Conservation (phyloP, 2,888 invertebrate species). For the Parelbella ahira region DNA sequence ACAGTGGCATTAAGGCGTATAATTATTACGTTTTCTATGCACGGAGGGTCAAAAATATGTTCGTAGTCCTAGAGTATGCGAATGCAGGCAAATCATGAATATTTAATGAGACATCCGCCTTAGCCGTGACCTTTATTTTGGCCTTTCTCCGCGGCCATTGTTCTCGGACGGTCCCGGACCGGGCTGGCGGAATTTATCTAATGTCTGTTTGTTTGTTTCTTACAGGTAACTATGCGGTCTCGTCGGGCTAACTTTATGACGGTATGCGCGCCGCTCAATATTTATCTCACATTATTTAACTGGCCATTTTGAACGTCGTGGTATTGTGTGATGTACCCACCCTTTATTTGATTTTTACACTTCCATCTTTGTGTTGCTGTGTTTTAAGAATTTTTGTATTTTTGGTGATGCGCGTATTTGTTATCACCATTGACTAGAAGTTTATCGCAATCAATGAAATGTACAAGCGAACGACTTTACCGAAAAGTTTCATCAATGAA, state of each 20-base stretch:
- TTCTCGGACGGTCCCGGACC: slow-evolving; percentile 39
- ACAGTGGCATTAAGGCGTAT: too few species aligned
- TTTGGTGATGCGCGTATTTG: too few species aligned
- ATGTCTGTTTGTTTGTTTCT: slow-evolving; percentile 47
- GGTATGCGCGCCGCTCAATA: slow-evolving; percentile 21
- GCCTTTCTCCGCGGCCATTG: slow-evolving; percentile 60
- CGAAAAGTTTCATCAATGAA: too few species aligned
- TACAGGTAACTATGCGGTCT: slow-evolving; percentile 37
- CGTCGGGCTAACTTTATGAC: slow-evolving; percentile 23
- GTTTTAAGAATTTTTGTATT: not conserved
- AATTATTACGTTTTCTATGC: not conserved
- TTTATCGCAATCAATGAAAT: too few species aligned
- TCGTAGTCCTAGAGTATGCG: slow-evolving; percentile 53
- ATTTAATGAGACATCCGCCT: slow-evolving; percentile 56
- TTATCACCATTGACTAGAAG: too few species aligned
- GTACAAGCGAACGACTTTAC: too few species aligned
- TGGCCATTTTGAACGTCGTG: slow-evolving; percentile 11
- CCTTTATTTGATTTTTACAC: slow-evolving; percentile 12
- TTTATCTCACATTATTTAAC: slow-evolving; percentile 25
- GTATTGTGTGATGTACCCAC: not conserved
- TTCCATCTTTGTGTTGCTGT: slow-evolving; percentile 9
- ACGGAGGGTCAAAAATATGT: slow-evolving; percentile 8
- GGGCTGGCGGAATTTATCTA: slow-evolving; percentile 49
- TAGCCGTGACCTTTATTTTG: slow-evolving; percentile 69
- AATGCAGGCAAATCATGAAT: slow-evolving; percentile 63